Conservation (phyloP, 2,888 invertebrate species). For the Lycia hirtaria region DNA sequence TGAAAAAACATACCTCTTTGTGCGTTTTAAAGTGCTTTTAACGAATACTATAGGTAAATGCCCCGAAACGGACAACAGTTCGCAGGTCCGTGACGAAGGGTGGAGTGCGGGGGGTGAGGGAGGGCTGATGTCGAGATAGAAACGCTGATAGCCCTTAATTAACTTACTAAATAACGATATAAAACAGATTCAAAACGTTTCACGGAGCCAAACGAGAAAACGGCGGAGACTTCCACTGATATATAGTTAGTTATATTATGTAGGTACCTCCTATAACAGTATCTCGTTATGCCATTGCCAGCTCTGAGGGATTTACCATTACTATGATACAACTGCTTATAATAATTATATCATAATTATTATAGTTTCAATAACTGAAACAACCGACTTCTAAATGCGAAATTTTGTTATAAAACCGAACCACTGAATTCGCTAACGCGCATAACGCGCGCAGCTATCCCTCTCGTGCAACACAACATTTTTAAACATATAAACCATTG, state of each 20-base stretch:
- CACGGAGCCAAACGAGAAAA: background rate
- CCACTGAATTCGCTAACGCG: too few species aligned
- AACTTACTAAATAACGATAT: conserved; percentile 11
- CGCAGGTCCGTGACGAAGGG: conserved; percentile 1
- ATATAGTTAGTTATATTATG: background rate
- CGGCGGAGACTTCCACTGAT: background rate
- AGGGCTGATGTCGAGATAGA: conserved; percentile 10
- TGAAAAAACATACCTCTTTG: background rate
- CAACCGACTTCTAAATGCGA: too few species aligned
- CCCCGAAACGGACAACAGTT: conserved; percentile 4
- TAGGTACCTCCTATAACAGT: too few species aligned
- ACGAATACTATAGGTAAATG: background rate
- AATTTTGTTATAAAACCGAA: too few species aligned
- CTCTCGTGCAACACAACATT: too few species aligned
- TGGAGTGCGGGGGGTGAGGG: background rate
- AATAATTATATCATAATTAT: too few species aligned
- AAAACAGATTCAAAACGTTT: conserved; percentile 7
- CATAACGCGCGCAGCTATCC: too few species aligned
- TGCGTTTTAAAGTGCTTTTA: background rate
- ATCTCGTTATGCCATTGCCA: too few species aligned
- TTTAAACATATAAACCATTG: too few species aligned
- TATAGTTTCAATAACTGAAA: too few species aligned
- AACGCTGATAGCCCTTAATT: conserved; percentile 19
- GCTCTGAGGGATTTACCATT: too few species aligned
- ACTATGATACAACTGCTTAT: too few species aligned